Evolutionary conservation across 2,797 vertebrate genomes (phyloP), one percentile per base, ranked within the genome.

Genomic region (Iguana delicatissima): DNA sequence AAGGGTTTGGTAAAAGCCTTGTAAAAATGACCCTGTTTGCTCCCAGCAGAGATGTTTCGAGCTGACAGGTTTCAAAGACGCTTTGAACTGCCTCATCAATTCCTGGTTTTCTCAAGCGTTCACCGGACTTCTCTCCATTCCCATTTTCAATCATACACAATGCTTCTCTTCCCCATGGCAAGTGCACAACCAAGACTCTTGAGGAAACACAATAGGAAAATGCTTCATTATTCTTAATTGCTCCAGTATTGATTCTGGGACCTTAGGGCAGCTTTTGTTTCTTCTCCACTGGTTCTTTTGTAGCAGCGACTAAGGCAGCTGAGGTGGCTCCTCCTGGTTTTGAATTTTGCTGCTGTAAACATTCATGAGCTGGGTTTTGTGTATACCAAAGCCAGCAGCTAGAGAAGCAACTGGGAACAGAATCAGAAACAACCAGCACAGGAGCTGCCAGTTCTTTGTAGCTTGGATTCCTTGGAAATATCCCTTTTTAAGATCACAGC

Each of bases 181-280:
- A 59, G 55, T 69, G 35, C 73, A 69, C 35, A 57, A n/a, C 80
- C 24, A 80, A 62, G 50, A 64, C 35, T 35, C 80, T 87, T 87
- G 62, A 80, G 29, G 69, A 50, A 90, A 86, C 2, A 6, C 16
- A 38, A 38, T 18, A 76, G 22, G 59, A 89, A 89, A 95, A 9
- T 32, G 80, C 79, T 79, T 72, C 84, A 84, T 92, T 89, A 18
- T 32, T 89, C 42, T 88, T 93, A 80, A 9, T 85, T 86, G 88
- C 1, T 85, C 72, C 86, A 80, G 87, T 95, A 93, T 92, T 93
- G 90, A 84, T 90, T 95, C 92, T 85, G 87, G 87, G 86, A 82
- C 94, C 83, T 0, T 0, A 84, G 89, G 96, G 85, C 81, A 93
- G 79, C 89, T 96, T 93, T 93, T 87, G 88, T 96, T 95, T 94